Percentiles rank a stretch among this genome's conserved stretches.
phyloP scores from a whole-genome alignment of 2,797 vertebrate species.

The Hapalemur alaotrensis region DNA sequence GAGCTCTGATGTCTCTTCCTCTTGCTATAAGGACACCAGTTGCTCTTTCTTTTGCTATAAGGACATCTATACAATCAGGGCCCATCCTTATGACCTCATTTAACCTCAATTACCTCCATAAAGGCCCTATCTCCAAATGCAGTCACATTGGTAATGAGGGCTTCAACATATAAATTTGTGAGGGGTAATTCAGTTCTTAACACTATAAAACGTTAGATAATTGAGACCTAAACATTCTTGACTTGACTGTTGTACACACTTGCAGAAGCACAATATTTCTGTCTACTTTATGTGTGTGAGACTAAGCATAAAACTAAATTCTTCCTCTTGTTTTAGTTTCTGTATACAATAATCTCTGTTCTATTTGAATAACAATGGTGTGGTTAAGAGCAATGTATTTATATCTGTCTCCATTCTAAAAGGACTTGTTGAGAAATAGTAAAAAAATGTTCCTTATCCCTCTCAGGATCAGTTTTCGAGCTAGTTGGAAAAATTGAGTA shows the following conservation, averaged over 20 bases:
- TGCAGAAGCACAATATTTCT: neutral
- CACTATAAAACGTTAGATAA: neutral
- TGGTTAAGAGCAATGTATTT: neutral
- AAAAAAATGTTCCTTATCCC: neutral
- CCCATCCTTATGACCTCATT: neutral
- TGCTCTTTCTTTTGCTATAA: neutral
- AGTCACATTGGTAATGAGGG: accelerated
- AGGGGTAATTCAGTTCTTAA: neutral
- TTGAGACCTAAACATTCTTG: neutral
- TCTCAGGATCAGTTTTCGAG: neutral
- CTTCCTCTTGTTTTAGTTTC: neutral
- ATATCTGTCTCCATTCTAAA: neutral
- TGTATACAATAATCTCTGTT: neutral
- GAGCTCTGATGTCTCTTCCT: neutral
- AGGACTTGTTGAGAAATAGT: neutral
- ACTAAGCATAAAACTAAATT: neutral
- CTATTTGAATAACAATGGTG: neutral
- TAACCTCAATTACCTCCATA: neutral
- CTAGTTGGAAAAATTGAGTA: neutral
- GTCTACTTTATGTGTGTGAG: neutral
- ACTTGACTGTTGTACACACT: neutral
- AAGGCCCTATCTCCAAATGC: neutral
- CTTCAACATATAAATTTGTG: neutral
- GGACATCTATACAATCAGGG: neutral
- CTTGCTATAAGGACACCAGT: neutral